These are phyloP conservation scores for Tiaroga cobitis DNA, from an alignment of 2,797 vertebrate genomes.

Conservation along the genomic window DNA sequence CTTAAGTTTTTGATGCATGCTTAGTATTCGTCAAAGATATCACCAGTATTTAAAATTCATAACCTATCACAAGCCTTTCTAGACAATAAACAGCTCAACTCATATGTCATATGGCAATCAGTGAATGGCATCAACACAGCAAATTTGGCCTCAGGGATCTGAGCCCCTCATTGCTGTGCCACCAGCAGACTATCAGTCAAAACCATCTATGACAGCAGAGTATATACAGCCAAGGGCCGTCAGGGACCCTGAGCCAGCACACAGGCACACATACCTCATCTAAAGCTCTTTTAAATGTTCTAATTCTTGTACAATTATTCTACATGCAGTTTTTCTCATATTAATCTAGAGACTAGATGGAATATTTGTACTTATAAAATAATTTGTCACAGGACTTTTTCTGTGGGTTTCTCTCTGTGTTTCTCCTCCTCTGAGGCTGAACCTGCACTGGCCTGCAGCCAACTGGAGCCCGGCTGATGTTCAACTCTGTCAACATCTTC, in stretches of 20 bases:
- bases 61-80: neutral
- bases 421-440: constrained; percentile 51
- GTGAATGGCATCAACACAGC: neutral
- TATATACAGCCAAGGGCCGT: neutral
- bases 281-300: constrained; percentile 18
- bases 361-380: constrained; percentile 25
- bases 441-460: constrained; percentile 67
- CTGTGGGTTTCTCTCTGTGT: constrained; percentile 12
- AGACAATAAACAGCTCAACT: neutral
- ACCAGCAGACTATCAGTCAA: constrained; percentile 20
- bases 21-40: neutral
- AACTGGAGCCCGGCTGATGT: constrained; percentile 69
- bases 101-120: neutral
- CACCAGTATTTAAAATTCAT: neutral
- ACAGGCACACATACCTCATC: neutral
- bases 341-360: constrained; percentile 14
- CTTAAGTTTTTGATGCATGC: neutral
- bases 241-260: constrained; percentile 1
- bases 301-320: neutral
- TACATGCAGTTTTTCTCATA: neutral
- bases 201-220: neutral
- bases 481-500: constrained; percentile 73
- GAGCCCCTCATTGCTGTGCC: neutral
- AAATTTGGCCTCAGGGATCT: neutral
- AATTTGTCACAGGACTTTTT: constrained; percentile 29